These are phyloP conservation scores for Brachirus orientalis DNA, from an alignment of 2,113 vertebrate genomes.

Conservation along the genomic window DNA sequence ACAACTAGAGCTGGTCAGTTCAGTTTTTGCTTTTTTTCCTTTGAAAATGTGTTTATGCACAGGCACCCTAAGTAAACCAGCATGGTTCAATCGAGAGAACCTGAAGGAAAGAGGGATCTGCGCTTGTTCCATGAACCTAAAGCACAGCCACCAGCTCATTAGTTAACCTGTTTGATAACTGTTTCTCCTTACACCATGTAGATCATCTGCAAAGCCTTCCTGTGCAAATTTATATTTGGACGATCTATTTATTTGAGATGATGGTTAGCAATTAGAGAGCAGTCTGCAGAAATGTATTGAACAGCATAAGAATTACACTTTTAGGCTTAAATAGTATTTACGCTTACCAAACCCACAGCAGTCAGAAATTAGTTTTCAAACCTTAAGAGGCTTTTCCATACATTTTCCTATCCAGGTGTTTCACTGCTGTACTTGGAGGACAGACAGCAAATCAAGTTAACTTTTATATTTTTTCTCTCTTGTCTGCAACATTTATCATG, in stretches of 20 bases:
- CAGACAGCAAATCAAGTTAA: constrained; percentile 1
- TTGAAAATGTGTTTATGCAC: not conserved
- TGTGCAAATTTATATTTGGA: not conserved
- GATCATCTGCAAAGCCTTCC: constrained; percentile 8
- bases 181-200: not conserved
- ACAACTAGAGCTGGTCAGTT: too few species aligned
- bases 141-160: constrained; percentile 1
- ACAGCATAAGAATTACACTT: constrained; percentile 65
- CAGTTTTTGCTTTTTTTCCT: too few species aligned
- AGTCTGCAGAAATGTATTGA: constrained; percentile 57
- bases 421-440: not conserved
- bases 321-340: constrained; percentile 60
- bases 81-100: constrained; percentile 1
- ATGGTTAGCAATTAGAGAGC: constrained; percentile 47
- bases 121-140: not conserved
- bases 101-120: not conserved
- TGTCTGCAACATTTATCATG: not conserved
- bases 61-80: not conserved
- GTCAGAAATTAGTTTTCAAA: constrained; percentile 62
- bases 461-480: not conserved
- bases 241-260: constrained; percentile 18
- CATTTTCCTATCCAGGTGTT: constrained; percentile 43
- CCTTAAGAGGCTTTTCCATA: constrained; percentile 43
- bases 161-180: constrained; percentile 27
- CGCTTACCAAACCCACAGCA: too few species aligned